Conservation (phyloP, 2,888 invertebrate species). For the Acleris emargana region DNA sequence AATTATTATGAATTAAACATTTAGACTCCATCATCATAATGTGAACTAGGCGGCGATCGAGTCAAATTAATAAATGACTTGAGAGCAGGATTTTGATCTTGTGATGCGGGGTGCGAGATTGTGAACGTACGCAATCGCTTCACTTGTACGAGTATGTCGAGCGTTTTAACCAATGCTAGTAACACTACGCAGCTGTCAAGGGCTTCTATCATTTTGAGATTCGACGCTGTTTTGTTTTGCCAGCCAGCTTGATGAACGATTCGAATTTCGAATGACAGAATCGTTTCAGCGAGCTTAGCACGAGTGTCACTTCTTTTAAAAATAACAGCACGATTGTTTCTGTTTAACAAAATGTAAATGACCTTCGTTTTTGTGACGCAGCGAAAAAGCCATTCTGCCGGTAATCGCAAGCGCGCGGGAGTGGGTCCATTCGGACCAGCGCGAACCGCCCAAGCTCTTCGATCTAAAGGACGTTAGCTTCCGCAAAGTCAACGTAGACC, state of each 20-base stretch:
- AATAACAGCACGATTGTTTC: conserved; percentile 19
- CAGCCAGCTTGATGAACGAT: not conserved
- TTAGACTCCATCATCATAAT: too few species aligned
- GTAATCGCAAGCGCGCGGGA: conserved; percentile 77
- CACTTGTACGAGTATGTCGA: conserved; percentile 1
- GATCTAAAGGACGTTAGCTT: conserved; percentile 63
- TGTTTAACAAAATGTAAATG: conserved; percentile 43
- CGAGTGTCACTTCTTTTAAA: conserved; percentile 9
- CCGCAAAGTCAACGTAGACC: conserved; percentile 62
- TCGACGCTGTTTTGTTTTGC: conserved; percentile 1
- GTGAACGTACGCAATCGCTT: too few species aligned
- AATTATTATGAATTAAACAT: too few species aligned
- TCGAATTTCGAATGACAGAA: conserved; percentile 3
- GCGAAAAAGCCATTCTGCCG: conserved; percentile 75
- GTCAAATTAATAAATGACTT: too few species aligned
- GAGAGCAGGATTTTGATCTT: too few species aligned
- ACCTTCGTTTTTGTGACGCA: conserved; percentile 66
- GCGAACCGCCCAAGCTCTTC: conserved; percentile 59
- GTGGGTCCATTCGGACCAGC: conserved; percentile 67
- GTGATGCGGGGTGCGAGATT: too few species aligned
- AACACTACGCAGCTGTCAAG: conserved; percentile 1
- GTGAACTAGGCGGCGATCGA: too few species aligned
- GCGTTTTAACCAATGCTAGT: not conserved
- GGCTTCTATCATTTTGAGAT: conserved; percentile 4
- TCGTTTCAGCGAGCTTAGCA: conserved; percentile 7